Percentiles rank a stretch among this genome's conserved stretches.
Evolutionary conservation across 2,797 vertebrate species (phyloP).

Genomic region (Typhlichthys eigenmanni): DNA sequence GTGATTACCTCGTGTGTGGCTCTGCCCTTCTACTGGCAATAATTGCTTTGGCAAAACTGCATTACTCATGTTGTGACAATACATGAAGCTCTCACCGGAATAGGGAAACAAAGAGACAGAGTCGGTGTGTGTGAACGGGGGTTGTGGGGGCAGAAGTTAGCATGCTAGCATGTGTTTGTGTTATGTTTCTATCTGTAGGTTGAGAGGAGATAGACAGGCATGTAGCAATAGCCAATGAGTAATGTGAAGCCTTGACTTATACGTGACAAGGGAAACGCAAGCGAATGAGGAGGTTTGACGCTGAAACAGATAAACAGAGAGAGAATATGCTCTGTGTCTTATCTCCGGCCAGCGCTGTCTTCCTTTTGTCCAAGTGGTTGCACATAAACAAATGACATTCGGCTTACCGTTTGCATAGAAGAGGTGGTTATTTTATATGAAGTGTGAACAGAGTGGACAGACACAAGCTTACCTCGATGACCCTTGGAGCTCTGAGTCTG

Average conservation of each 20-base stretch:
- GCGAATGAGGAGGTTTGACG: conserved; percentile 23
- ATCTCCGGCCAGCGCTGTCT: conserved; percentile 9
- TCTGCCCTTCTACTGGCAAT: conserved; percentile 57
- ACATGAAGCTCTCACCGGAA: conserved; percentile 48
- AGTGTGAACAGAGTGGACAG: no score
- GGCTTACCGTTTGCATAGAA: conserved; percentile 41
- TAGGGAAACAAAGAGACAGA: conserved; percentile 36
- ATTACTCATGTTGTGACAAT: conserved; percentile 68
- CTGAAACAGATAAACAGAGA: conserved; percentile 34
- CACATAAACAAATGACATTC: conserved; percentile 53
- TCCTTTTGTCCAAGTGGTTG: conserved; percentile 46
- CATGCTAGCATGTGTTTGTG: no score
- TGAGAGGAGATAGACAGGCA: conserved; percentile 1
- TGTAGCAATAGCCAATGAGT: conserved; percentile 36
- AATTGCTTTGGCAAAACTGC: conserved; percentile 61
- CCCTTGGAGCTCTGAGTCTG: no score
- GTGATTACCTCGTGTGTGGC: conserved; percentile 57
- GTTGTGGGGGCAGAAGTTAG: background rate
- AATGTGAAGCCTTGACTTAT: conserved; percentile 53
- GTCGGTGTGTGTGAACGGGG: conserved; percentile 24
- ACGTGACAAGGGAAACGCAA: conserved; percentile 3
- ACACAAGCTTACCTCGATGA: no score
- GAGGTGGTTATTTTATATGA: conserved; percentile 28
- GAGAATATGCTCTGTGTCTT: conserved; percentile 23
- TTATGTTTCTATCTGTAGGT: background rate